Conservation (phyloP, 2,113 vertebrate species). For the Barbus barbus region DNA sequence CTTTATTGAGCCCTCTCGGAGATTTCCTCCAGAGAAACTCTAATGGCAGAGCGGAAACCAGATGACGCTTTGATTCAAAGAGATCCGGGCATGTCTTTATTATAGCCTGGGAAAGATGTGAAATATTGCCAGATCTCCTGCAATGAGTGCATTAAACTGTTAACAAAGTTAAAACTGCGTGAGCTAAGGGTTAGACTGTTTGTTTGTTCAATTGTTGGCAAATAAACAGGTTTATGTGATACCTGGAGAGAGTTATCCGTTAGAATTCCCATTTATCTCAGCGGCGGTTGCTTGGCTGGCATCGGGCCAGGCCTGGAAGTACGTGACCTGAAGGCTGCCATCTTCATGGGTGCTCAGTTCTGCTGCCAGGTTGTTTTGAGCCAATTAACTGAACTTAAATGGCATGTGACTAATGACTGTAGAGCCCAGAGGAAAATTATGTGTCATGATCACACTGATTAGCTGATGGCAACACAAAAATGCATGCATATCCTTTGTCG, state of each 20-base stretch:
- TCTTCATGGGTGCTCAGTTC: slow-evolving; percentile 1
- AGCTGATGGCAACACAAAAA: not conserved
- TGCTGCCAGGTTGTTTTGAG: slow-evolving; percentile 20
- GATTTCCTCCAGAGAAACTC: not conserved
- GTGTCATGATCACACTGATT: not conserved
- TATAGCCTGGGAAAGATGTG: not conserved
- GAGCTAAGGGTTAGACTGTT: not conserved
- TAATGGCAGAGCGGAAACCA: slow-evolving; percentile 32
- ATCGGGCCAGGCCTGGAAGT: not conserved
- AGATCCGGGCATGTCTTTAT: slow-evolving; percentile 8
- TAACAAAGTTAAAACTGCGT: not conserved
- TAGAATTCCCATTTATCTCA: not conserved
- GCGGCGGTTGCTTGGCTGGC: not conserved
- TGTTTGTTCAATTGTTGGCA: not conserved
- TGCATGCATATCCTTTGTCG: not conserved
- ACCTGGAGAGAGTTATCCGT: not conserved
- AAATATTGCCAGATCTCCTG: not conserved
- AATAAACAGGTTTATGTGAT: not conserved
- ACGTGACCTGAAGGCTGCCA: slow-evolving; percentile 3
- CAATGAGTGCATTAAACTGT: not conserved
- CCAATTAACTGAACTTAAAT: slow-evolving; percentile 30
- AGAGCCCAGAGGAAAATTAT: slow-evolving; percentile 7
- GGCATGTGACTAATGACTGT: slow-evolving; percentile 9
- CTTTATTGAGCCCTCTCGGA: slow-evolving; percentile 24
- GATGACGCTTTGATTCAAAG: slow-evolving; percentile 21